Base-by-base conservation (phyloP, 2,888 invertebrate species). In the Caradrina clavipalpis region DNA sequence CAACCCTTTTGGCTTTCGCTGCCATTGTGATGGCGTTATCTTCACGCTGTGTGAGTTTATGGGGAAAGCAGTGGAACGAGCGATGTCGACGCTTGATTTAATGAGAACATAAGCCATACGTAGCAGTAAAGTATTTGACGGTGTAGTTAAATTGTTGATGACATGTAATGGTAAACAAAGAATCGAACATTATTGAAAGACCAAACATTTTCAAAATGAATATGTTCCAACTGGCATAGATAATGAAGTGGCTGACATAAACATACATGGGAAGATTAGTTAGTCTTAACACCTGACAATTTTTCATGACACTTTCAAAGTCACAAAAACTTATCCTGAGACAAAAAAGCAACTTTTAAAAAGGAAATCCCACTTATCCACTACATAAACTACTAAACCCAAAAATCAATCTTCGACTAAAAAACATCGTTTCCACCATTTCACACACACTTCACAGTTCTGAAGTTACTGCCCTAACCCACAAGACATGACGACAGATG, bases 401-500 rank as follows among this genome's bases (percentile, higher is more conserved):
- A 76, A 78, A 78, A 71, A 80, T 78, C 78, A 78, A 76, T 81
- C 71, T 61, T 73, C 65, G 53, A 58, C 62, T 35, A 62, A 80
- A 77, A 69, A 77, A 76, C 72, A 61, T 60, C 17, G 31, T 61
- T 63, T 74, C 71, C 50, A 55, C 59, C 68, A 69, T 85, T 75
- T 79, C 81, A 83, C 81, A 84, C 82, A 83, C 73, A 75, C 82
- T 82, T 84, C 68, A 82, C 79, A 80, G 74, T 57, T 82, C 68
- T 67, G 63, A 77, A 80, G 80, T 80, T 84, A 84, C 80, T 80
- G 72, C 71, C 78, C 81, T 78, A 81, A 85, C 81, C 83, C 81
- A 82, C 79, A 73, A 76, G 76, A 86, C 73, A 83, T 88, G 92
- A 88, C 90, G 94, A 93, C 93, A 93, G 93, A 92, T 92, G 91